Evolutionary conservation across 2,113 vertebrate genomes (phyloP).

Genomic region (Ceyx margarethae): DNA sequence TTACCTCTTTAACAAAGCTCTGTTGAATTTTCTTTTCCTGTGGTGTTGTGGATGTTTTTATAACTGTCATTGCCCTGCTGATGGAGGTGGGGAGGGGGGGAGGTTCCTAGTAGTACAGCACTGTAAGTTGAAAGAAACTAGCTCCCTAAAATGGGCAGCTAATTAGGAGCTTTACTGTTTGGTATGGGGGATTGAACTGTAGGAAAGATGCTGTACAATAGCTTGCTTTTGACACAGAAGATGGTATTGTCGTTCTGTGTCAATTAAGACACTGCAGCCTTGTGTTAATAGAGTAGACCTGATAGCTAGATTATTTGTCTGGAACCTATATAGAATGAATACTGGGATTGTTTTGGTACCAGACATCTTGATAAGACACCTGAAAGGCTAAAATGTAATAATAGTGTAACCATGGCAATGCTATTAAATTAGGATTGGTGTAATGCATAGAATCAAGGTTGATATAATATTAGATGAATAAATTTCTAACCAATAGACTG

Average conservation of each 20-base stretch:
- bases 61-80: neutral
- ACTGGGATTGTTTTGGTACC: neutral
- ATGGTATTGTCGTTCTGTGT: neutral
- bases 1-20: neutral
- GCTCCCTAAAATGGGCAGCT: neutral
- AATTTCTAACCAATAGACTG: neutral
- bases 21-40: neutral
- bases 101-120: neutral
- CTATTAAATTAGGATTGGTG: neutral
- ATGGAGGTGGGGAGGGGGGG: neutral
- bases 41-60: neutral
- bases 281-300: neutral
- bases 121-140: neutral
- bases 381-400: neutral
- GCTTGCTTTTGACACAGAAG: neutral
- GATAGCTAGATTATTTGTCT: neutral
- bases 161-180: conserved; percentile 8
- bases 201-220: neutral
- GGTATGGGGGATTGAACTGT: neutral
- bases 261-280: neutral
- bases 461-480: neutral
- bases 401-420: conserved; percentile 34
- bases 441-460: neutral
- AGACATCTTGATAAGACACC: neutral
- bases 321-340: neutral